Conservation (phyloP, 1,140 invertebrate species). For the Magallana angulata region DNA sequence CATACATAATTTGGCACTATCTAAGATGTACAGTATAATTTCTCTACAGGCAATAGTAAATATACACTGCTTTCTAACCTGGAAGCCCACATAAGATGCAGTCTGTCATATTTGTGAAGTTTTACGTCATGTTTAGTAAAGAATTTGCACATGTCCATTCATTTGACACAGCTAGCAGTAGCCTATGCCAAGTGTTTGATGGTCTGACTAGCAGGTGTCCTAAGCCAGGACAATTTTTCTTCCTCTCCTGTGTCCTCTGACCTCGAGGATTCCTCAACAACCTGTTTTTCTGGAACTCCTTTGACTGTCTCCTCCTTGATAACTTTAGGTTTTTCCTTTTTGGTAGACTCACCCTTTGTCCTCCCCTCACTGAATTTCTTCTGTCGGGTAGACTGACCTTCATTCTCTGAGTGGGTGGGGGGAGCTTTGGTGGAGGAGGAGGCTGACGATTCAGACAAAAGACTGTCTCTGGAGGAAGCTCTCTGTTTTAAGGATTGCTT, state of each 20-base stretch:
- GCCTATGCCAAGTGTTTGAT: slow-evolving; percentile 7
- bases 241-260: slow-evolving; percentile 13
- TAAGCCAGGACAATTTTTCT: slow-evolving; percentile 10
- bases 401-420: background rate
- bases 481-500: slow-evolving; percentile 35
- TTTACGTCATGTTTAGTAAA: background rate
- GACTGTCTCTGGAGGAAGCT: slow-evolving; percentile 25
- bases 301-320: background rate
- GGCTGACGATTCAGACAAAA: background rate
- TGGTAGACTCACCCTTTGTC: background rate
- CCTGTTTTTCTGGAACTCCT: background rate
- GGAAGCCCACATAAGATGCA: background rate
- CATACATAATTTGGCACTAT: slow-evolving; percentile 19
- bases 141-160: background rate
- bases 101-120: background rate
- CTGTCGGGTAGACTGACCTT: background rate
- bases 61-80: background rate
- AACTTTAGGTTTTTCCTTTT: background rate
- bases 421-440: background rate
- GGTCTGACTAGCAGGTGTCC: slow-evolving; percentile 26
- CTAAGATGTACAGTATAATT: slow-evolving; percentile 1
- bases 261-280: background rate
- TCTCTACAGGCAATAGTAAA: background rate
- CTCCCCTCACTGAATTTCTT: background rate
- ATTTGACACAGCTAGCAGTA: background rate